Evolutionary conservation across 1,140 invertebrate species (phyloP).

Genomic region (Chrysopa pallens): DNA sequence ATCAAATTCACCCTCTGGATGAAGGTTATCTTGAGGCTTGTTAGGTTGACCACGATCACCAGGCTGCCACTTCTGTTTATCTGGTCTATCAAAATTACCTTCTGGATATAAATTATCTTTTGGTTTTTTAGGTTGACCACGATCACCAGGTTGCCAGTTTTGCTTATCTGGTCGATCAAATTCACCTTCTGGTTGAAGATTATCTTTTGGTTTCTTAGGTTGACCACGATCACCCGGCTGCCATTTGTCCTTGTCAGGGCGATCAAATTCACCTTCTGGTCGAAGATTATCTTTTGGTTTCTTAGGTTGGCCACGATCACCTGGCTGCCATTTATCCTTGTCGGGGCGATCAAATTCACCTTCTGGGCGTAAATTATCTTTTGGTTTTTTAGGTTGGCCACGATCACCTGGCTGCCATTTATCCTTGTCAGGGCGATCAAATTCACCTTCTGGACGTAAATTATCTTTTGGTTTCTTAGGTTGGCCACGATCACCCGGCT

Average conservation of each 20-base stretch:
- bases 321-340: slow-evolving; percentile 17
- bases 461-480: slow-evolving; percentile 30
- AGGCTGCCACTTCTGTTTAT: slow-evolving; percentile 7
- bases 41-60: slow-evolving; percentile 9
- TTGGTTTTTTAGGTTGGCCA: not conserved
- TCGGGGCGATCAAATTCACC: slow-evolving; percentile 29
- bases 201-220: slow-evolving; percentile 23
- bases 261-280: slow-evolving; percentile 18
- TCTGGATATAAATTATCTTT: slow-evolving; percentile 12
- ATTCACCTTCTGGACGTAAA: slow-evolving; percentile 31
- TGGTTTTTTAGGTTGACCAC: slow-evolving; percentile 2
- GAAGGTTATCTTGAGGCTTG: slow-evolving; percentile 28
- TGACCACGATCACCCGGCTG: slow-evolving; percentile 15
- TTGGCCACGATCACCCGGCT: slow-evolving; percentile 17
- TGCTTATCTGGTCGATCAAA: slow-evolving; percentile 11
- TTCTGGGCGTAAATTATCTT: slow-evolving; percentile 29
- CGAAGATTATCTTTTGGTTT: slow-evolving; percentile 17
- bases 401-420: slow-evolving; percentile 28
- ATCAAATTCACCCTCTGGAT: slow-evolving; percentile 41
- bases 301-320: slow-evolving; percentile 20
- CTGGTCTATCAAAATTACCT: slow-evolving; percentile 13
- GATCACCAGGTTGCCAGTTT: slow-evolving; percentile 11
- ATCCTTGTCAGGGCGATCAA: slow-evolving; percentile 24
- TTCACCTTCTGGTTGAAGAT: slow-evolving; percentile 23
- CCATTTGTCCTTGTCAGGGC: not conserved